A percentile compares a stretch with the other conserved stretches of the same genome.
phyloP scores from a whole-genome alignment of 30 jellyfish, hydroid and myxozoan species.

The Cassiopea xamachana region DNA sequence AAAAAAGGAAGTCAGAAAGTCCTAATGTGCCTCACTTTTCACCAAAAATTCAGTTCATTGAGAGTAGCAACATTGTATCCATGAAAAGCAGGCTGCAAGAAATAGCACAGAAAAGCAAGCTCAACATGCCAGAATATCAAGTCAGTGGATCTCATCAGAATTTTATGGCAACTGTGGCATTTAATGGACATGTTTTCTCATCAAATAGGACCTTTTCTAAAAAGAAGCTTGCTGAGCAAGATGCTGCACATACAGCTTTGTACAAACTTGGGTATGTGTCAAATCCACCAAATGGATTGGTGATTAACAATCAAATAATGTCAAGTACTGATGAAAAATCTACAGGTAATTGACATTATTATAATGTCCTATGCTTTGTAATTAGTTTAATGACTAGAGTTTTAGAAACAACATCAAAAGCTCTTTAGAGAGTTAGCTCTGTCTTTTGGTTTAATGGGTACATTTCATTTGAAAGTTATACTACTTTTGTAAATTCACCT shows the following conservation, averaged over 20 bases:
- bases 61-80: neutral
- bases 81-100: constrained; percentile 71
- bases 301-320: neutral
- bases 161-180: constrained; percentile 62
- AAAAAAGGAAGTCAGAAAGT: constrained; percentile 28
- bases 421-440: too few species aligned
- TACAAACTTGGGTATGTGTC: constrained; percentile 25
- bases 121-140: constrained; percentile 46
- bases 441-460: too few species aligned
- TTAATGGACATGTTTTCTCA: constrained; percentile 48
- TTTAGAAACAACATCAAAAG: too few species aligned
- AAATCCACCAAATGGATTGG: constrained; percentile 21
- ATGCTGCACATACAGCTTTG: constrained; percentile 79
- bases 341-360: neutral
- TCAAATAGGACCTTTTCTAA: constrained; percentile 21
- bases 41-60: constrained; percentile 7
- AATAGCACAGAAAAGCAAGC: constrained; percentile 73
- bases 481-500: too few species aligned
- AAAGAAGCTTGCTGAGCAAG: constrained; percentile 72
- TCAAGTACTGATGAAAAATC: neutral
- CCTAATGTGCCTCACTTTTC: neutral
- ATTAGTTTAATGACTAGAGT: too few species aligned
- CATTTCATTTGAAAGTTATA: too few species aligned
- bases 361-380: too few species aligned
- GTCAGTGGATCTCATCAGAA: constrained; percentile 10